These are phyloP conservation scores for Rhinichthys klamathensis DNA, from an alignment of 2,113 vertebrate species.

Conservation along the genomic window DNA sequence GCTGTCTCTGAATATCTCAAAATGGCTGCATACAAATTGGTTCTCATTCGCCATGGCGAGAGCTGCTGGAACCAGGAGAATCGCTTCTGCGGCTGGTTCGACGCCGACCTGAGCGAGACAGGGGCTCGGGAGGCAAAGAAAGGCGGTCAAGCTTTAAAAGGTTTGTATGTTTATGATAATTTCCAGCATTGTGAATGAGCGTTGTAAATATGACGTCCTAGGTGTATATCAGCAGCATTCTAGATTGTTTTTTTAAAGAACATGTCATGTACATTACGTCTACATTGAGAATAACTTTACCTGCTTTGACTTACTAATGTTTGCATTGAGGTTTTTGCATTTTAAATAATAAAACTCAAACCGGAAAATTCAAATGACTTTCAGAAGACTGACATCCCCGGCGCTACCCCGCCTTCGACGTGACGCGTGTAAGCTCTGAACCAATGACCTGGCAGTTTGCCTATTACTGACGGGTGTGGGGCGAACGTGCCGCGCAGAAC, in stretches of 20 bases:
- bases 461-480: neutral
- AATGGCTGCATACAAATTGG: conserved; percentile 83
- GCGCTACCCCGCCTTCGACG: neutral
- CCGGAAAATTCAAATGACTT: neutral
- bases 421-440: neutral
- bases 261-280: neutral
- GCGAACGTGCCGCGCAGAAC: conserved; percentile 54
- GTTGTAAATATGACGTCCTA: neutral
- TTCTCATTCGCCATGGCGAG: conserved; percentile 84
- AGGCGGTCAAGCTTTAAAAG: conserved; percentile 82
- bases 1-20: neutral
- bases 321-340: neutral
- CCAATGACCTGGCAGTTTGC: conserved; percentile 12
- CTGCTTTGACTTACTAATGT: neutral
- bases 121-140: conserved; percentile 80
- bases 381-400: neutral
- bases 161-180: conserved; percentile 68
- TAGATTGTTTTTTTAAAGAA: neutral
- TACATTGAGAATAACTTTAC: neutral
- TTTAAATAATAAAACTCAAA: conserved; percentile 3
- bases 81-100: conserved; percentile 87
- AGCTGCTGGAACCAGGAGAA: conserved; percentile 88
- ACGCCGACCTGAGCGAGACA: conserved; percentile 82
- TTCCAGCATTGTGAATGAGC: neutral
- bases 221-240: neutral